These are phyloP conservation scores for Coenonympha glycerion DNA, from an alignment of 2,888 invertebrate species.

Conservation along the genomic window DNA sequence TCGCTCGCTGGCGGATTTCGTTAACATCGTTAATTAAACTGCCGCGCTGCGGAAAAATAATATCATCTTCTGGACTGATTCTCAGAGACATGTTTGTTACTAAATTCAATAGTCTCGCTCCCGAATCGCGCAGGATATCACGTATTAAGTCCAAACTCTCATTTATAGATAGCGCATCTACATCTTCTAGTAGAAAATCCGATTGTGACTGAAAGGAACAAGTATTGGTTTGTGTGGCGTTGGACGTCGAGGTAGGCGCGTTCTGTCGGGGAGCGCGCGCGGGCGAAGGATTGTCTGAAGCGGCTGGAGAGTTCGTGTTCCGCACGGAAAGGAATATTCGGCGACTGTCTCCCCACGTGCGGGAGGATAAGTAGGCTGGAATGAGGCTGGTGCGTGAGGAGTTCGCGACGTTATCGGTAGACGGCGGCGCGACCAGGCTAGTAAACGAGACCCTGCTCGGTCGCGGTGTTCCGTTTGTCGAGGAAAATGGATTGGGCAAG, in stretches of 20 bases:
- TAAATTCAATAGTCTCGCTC: conserved; percentile 61
- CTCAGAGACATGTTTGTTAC: conserved; percentile 68
- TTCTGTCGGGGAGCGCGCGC: conserved; percentile 11
- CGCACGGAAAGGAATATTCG: conserved; percentile 20
- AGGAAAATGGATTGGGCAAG: conserved; percentile 63
- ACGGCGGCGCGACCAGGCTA: conserved; percentile 28
- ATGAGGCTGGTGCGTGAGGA: conserved; percentile 63
- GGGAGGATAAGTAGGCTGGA: conserved; percentile 39
- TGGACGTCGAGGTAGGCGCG: conserved; percentile 13
- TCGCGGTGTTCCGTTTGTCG: conserved; percentile 40
- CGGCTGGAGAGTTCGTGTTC: conserved; percentile 14
- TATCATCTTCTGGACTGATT: conserved; percentile 47
- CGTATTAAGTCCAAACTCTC: conserved; percentile 67
- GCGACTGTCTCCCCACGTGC: conserved; percentile 19
- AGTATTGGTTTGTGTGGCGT: conserved; percentile 24
- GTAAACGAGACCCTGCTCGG: conserved; percentile 38
- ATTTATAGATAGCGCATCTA: conserved; percentile 63
- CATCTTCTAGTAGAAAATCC: no score
- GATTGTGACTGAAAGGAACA: conserved; percentile 26
- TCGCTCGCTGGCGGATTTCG: conserved; percentile 32
- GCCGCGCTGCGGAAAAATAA: conserved; percentile 39
- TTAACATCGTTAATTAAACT: conserved; percentile 42
- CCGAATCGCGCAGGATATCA: conserved; percentile 67
- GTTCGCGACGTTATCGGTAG: conserved; percentile 36
- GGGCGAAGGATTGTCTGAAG: conserved; percentile 13